Base-by-base conservation (phyloP, 2,113 vertebrate species). In the Alligator mississippiensis region DNA sequence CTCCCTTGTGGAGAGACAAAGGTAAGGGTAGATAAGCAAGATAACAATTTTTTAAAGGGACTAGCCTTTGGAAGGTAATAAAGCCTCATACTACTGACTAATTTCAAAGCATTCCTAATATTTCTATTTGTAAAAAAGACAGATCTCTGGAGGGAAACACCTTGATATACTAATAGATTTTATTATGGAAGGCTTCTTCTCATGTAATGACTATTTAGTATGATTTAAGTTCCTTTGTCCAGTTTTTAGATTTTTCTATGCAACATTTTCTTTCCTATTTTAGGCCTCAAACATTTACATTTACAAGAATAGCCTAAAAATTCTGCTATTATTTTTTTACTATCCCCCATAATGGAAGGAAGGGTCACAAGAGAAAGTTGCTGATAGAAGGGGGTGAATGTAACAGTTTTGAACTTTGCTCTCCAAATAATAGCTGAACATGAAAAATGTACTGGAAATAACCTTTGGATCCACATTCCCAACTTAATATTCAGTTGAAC, bases 61-160 rank as follows among this genome's bases (percentile, higher is more conserved):
- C 74, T 62, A 88, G 27, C 8, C 8, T 85, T 59, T 89, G 34
- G 78, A 95, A 86, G 6, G 72, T 85, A 79, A 60, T 70, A 62
- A 18, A 94, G 11, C 25, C 68, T 93, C 58, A 68, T 72, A 96
- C 90, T 66, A 80, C 61, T 58, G 34, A 76, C 80, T 93, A 87
- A 97, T 94, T 90, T 97, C 77, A 96, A 92, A 88, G 78, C 47
- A 90, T 88, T 76, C 18, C 72, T 93, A 85, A 79, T 77, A 83
- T 17, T 77, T 93, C 88, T 96, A 15, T 87, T 92, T 93, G 61
- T 68, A 12, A 38, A 77, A 93, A 66, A 89, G 61, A 24, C 84
- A 76, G 14, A 54, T 74, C 81, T 87, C 80, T 62, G 22, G 81
- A 95, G 14, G 64, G 11, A 87, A 92, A 84, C 6, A 21, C 77